These are phyloP conservation scores for Dinoponera quadriceps DNA, from an alignment of 1,140 invertebrate genomes.

Conservation along the genomic window DNA sequence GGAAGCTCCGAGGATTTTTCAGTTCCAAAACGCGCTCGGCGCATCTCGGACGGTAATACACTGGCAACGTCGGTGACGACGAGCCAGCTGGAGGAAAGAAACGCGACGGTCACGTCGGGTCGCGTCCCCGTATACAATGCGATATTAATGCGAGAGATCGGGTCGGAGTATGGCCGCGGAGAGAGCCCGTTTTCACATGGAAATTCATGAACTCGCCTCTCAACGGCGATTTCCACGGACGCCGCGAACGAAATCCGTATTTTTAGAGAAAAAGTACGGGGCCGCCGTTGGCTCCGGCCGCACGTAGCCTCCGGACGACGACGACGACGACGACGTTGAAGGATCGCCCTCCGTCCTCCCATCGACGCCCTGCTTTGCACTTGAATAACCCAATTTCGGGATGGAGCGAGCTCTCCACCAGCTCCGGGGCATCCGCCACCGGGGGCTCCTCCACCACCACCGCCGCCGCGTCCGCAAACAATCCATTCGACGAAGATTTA, in stretches of 20 bases:
- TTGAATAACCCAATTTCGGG: slow-evolving; percentile 72
- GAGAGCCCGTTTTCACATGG: slow-evolving; percentile 58
- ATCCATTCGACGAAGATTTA: slow-evolving; percentile 77
- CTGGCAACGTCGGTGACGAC: too few species aligned
- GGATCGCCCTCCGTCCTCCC: slow-evolving; percentile 42
- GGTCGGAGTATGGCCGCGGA: too few species aligned
- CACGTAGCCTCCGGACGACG: not conserved
- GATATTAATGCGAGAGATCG: slow-evolving; percentile 37
- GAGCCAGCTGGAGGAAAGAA: not conserved
- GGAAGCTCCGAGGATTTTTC: too few species aligned
- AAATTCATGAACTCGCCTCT: slow-evolving; percentile 59
- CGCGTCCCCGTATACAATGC: slow-evolving; percentile 10
- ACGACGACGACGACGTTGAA: slow-evolving; percentile 53
- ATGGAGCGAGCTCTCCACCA: slow-evolving; percentile 1
- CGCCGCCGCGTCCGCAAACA: slow-evolving; percentile 65
- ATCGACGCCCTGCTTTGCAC: slow-evolving; percentile 66
- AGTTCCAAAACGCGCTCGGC: not conserved
- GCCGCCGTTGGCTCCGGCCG: too few species aligned
- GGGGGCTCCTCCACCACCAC: not conserved
- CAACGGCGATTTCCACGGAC: slow-evolving; percentile 55
- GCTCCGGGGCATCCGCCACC: slow-evolving; percentile 34
- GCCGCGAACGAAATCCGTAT: slow-evolving; percentile 62
- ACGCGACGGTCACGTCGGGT: not conserved
- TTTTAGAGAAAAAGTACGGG: slow-evolving; percentile 10
- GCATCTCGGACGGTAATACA: too few species aligned